phyloP scores from a whole-genome alignment of 1,140 invertebrate genomes.

The Solen grandis region DNA sequence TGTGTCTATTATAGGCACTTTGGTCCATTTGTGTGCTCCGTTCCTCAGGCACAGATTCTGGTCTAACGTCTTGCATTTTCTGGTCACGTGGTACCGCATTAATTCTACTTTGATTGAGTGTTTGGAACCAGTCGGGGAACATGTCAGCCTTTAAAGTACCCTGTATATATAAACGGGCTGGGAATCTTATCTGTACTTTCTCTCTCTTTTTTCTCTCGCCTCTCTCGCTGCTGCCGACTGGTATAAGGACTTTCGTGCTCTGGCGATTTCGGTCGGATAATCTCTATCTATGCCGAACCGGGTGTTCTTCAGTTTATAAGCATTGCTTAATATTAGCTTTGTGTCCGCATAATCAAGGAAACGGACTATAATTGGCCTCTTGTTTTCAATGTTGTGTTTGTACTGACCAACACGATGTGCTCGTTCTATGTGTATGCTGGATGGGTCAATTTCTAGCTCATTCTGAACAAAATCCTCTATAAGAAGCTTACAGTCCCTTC shows the following conservation, averaged over 20 bases:
- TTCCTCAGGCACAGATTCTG: too few relatives aligned
- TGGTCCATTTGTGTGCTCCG: too few relatives aligned
- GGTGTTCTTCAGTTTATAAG: background rate
- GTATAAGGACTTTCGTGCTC: background rate
- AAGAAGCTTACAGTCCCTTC: too few relatives aligned
- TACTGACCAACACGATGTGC: conserved; percentile 13
- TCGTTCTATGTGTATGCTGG: background rate
- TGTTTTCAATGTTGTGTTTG: too few relatives aligned
- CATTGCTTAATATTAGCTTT: background rate
- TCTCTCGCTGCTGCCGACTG: background rate
- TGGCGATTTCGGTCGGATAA: conserved; percentile 14
- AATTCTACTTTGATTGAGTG: background rate
- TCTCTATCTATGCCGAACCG: conserved; percentile 13
- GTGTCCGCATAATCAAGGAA: conserved; percentile 22
- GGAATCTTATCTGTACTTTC: conserved; percentile 3
- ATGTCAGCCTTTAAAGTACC: background rate
- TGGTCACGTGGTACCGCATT: too few relatives aligned
- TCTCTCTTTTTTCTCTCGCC: background rate
- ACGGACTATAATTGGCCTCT: background rate
- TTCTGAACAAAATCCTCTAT: too few relatives aligned
- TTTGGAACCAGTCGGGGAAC: conserved; percentile 7
- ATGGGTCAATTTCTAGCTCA: too few relatives aligned
- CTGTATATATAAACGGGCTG: conserved; percentile 3
- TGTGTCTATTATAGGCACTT: too few relatives aligned
- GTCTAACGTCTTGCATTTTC: too few relatives aligned